Base-by-base conservation (phyloP, 2,113 vertebrate genomes). In the Tyrannus savana region DNA sequence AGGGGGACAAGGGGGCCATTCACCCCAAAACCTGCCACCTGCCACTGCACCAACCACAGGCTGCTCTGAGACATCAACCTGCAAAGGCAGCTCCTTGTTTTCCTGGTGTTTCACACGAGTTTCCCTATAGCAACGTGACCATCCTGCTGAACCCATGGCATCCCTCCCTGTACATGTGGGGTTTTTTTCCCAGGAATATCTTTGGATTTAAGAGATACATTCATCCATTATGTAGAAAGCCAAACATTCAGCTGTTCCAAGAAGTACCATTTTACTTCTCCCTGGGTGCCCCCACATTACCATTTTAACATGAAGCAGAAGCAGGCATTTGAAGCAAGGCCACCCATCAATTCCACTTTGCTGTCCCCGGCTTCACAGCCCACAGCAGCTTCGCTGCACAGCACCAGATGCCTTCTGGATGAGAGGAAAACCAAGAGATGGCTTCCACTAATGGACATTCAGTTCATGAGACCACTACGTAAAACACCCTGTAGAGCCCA, bases 211-310 rank as follows among this genome's bases (percentile, higher is more conserved):
- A 86, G 86, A 39, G 44, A 58, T 1, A 39, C 2, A 18, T 31
- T 89, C 73, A 89, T 90, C 50, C 66, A 69, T 77, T 71, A 83
- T 46, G 63, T 9, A 90, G 35, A 68, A 82, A 87, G 71, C 24
- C 75, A 79, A 94, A 73, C 50, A 60, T 71, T 84, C 63, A 77
- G 59, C 87, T 84, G 4, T 44, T 93, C 75, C 72, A 88, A 69
- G 78, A 87, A 95, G 67, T 44, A 35, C 67, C 50, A 74, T 83
- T 90, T 95, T 21, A 76, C 75, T 78, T 91, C 91, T 85, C 87
- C 85, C 78, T 3, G 67, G 87, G 63, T 50, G 76, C 73, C 64
- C 80, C 80, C 67, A 22, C 56, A 27, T 78, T 59, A 74, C 72
- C 60, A 52, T 46, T 86, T 80, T 24, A 89, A 63, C 3, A 1